Conservation (phyloP, 2,888 invertebrate species). For the Synergus japonicus region DNA sequence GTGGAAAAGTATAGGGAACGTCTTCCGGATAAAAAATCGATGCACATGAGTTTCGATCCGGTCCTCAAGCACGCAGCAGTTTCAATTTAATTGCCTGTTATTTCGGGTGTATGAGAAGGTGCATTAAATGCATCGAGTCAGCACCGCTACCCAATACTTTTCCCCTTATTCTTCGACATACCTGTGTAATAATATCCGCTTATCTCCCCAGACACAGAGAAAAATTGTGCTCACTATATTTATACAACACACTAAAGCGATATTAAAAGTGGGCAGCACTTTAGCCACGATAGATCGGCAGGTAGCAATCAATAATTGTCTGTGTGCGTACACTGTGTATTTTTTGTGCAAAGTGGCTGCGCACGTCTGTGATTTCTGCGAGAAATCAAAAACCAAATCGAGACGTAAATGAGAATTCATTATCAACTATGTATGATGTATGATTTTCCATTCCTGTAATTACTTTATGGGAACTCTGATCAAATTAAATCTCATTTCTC, state of each 20-base stretch:
- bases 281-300: slow-evolving; percentile 35
- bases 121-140: slow-evolving; percentile 68
- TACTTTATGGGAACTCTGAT: slow-evolving; percentile 29
- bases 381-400: slow-evolving; percentile 19
- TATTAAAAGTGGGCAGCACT: slow-evolving; percentile 39
- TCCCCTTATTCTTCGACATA: slow-evolving; percentile 31
- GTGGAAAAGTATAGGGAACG: slow-evolving; percentile 30
- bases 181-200: slow-evolving; percentile 58
- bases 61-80: slow-evolving; percentile 57
- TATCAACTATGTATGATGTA: slow-evolving; percentile 28
- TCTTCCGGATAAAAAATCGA: slow-evolving; percentile 40
- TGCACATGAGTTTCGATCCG: slow-evolving; percentile 49
- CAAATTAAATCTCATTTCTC: background rate
- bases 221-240: slow-evolving; percentile 36
- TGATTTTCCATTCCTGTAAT: slow-evolving; percentile 26
- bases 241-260: slow-evolving; percentile 28
- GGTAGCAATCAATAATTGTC: slow-evolving; percentile 41
- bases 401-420: slow-evolving; percentile 35
- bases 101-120: slow-evolving; percentile 64
- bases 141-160: slow-evolving; percentile 61
- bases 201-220: slow-evolving; percentile 28
- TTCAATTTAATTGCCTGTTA: slow-evolving; percentile 72
- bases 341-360: slow-evolving; percentile 30
- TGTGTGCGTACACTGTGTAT: slow-evolving; percentile 24
- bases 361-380: background rate